A percentile compares a stretch with the other conserved stretches of the same genome.
These are phyloP conservation scores for Epinotia nisella DNA, from an alignment of 2,888 invertebrate species.

Conservation along the genomic window DNA sequence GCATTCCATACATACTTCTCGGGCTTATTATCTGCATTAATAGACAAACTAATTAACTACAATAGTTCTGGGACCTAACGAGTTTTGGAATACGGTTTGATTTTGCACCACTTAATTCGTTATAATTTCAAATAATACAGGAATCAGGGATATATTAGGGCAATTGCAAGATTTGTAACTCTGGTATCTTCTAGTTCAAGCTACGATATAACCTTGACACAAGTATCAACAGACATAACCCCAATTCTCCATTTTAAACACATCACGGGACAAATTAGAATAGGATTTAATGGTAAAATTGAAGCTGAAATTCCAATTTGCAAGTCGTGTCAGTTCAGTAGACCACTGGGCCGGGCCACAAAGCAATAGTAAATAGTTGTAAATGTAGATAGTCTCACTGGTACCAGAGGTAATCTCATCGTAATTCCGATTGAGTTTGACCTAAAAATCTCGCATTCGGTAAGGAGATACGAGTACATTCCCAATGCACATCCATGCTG, in stretches of 20 bases:
- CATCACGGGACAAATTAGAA: too few species aligned
- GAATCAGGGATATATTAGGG: too few species aligned
- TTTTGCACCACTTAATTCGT: too few species aligned
- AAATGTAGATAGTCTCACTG: slow-evolving; percentile 2
- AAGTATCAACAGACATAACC: too few species aligned
- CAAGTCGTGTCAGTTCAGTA: neutral
- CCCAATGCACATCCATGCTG: slow-evolving; percentile 52
- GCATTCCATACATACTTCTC: neutral
- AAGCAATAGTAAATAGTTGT: neutral
- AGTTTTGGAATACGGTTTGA: too few species aligned
- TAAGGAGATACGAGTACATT: slow-evolving; percentile 53
- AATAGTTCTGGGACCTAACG: too few species aligned
- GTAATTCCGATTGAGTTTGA: slow-evolving; percentile 66
- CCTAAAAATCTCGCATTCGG: slow-evolving; percentile 69
- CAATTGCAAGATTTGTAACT: too few species aligned
- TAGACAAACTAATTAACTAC: neutral
- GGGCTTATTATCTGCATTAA: neutral
- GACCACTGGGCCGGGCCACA: slow-evolving; percentile 1
- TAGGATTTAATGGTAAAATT: neutral
- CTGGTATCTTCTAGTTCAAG: too few species aligned
- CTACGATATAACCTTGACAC: too few species aligned
- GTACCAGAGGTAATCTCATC: slow-evolving; percentile 48
- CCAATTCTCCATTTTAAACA: too few species aligned
- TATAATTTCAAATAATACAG: too few species aligned
- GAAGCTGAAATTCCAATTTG: neutral